A percentile compares a stretch with the other conserved stretches of the same genome.
phyloP scores from a whole-genome alignment of 1,140 invertebrate species.

The Diprion similis region DNA sequence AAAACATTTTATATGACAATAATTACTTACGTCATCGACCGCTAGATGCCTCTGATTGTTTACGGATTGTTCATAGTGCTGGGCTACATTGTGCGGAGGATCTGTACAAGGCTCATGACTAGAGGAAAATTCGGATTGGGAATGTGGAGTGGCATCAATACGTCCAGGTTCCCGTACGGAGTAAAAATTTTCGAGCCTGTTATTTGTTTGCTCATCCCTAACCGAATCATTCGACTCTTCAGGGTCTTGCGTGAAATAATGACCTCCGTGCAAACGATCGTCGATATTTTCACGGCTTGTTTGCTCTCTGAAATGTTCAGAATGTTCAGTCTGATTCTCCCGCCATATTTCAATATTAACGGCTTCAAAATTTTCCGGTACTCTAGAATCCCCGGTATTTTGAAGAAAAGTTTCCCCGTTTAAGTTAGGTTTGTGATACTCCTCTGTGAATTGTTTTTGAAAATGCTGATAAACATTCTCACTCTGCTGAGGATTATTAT shows the following conservation, averaged over 20 bases:
- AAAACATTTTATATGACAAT: slow-evolving; percentile 34
- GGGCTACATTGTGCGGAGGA: slow-evolving; percentile 44
- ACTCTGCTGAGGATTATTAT: slow-evolving; percentile 11
- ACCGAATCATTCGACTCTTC: background rate
- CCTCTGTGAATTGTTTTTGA: background rate
- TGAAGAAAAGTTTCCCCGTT: too few species aligned
- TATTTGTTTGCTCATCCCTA: background rate
- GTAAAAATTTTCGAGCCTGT: background rate
- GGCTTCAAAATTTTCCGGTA: too few species aligned
- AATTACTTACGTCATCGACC: slow-evolving; percentile 52
- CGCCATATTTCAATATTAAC: too few species aligned
- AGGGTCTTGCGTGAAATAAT: background rate
- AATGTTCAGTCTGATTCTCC: too few species aligned
- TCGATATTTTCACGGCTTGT: background rate
- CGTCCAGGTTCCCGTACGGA: background rate
- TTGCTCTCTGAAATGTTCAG: background rate
- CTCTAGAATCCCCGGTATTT: too few species aligned
- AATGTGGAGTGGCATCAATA: background rate
- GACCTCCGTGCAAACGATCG: background rate
- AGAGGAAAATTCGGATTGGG: slow-evolving; percentile 26
- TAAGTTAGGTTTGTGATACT: too few species aligned
- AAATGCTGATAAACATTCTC: background rate
- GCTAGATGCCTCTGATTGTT: slow-evolving; percentile 40
- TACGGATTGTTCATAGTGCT: slow-evolving; percentile 43
- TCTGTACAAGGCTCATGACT: slow-evolving; percentile 41